phyloP scores from a whole-genome alignment of 2,113 vertebrate species.

The Toxotes jaculatrix region DNA sequence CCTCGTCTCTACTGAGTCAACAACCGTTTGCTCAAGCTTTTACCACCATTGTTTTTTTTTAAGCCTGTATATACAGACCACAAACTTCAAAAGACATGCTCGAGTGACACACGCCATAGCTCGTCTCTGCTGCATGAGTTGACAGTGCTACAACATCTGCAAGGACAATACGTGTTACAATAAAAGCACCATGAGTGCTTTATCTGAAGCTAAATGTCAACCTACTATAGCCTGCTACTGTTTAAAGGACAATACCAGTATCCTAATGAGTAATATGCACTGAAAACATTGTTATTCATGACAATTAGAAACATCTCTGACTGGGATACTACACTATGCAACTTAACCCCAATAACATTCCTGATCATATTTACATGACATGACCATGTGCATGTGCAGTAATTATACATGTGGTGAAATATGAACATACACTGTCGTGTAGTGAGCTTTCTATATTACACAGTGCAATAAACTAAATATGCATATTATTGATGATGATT shows the following conservation, averaged over 20 bases:
- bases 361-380: too few species aligned
- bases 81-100: slow-evolving; percentile 24
- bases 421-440: too few species aligned
- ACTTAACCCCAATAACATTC: too few species aligned
- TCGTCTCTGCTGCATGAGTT: background rate
- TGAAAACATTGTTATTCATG: too few species aligned
- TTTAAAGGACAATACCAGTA: background rate
- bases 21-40: background rate
- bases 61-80: slow-evolving; percentile 2
- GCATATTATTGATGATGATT: too few species aligned
- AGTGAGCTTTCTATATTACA: too few species aligned
- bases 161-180: background rate
- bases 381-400: too few species aligned
- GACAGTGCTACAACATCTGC: background rate
- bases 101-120: background rate
- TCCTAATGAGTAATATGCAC: too few species aligned
- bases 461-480: too few species aligned
- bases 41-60: background rate
- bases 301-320: too few species aligned
- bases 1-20: slow-evolving; percentile 16
- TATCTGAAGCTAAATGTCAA: background rate
- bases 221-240: background rate
- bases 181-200: background rate
- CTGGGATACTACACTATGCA: too few species aligned
- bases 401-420: too few species aligned